Conservation (phyloP, 2,113 vertebrate species). For the Stegastes partitus region DNA sequence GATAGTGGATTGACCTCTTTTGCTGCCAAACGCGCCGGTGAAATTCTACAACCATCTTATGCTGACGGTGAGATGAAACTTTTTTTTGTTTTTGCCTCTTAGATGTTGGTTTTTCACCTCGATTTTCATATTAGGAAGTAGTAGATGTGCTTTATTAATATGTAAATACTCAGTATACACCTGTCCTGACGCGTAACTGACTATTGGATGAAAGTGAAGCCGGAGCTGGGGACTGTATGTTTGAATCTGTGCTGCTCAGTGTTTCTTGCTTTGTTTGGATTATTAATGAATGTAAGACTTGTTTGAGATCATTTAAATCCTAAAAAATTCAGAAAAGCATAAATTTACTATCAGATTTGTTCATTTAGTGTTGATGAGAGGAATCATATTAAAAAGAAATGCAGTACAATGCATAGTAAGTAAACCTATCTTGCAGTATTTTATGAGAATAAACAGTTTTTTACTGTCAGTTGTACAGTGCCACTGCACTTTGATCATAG, state of each 20-base stretch:
- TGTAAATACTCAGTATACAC: conserved; percentile 53
- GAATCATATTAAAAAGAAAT: not conserved
- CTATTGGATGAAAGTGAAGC: not conserved
- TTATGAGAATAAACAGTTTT: not conserved
- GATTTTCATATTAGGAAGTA: not conserved
- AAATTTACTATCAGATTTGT: not conserved
- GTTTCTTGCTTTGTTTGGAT: not conserved
- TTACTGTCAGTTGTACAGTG: conserved; percentile 1
- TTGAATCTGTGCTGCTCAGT: conserved; percentile 1
- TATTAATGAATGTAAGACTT: conserved; percentile 6
- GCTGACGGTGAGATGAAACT: conserved; percentile 65
- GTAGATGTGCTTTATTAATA: not conserved
- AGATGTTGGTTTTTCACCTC: not conserved
- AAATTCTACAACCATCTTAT: conserved; percentile 43
- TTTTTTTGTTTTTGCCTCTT: conserved; percentile 16
- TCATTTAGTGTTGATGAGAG: not conserved
- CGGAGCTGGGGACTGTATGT: not conserved
- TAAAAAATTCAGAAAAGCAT: not conserved
- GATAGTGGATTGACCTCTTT: conserved; percentile 38
- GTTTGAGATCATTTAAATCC: not conserved
- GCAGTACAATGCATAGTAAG: not conserved
- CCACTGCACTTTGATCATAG: conserved; percentile 34
- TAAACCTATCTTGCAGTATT: not conserved
- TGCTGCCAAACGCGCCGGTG: conserved; percentile 16
- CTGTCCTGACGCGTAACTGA: conserved; percentile 36